Conservation (phyloP, 2,888 invertebrate genomes). For the Cistogaster globosa region DNA sequence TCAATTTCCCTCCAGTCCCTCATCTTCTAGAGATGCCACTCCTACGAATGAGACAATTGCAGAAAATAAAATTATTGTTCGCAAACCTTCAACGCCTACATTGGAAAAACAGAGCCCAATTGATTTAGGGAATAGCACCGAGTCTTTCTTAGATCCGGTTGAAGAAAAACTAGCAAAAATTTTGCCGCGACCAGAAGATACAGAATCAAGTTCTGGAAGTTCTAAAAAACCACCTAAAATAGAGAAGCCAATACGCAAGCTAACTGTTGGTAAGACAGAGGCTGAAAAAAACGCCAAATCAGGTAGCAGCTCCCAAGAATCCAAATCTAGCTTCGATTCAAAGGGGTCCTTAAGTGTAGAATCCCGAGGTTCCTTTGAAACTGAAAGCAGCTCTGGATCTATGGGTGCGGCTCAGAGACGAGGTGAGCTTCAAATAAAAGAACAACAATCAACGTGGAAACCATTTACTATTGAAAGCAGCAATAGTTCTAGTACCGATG, state of each 20-base stretch:
- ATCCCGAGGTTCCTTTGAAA: conserved; percentile 89
- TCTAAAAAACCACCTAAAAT: conserved; percentile 85
- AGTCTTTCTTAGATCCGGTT: conserved; percentile 82
- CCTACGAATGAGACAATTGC: conserved; percentile 76
- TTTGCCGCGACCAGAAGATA: conserved; percentile 84
- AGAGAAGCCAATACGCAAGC: conserved; percentile 82
- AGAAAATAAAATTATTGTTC: conserved; percentile 76
- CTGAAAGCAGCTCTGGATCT: conserved; percentile 90
- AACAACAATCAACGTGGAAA: conserved; percentile 91
- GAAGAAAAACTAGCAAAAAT: conserved; percentile 83
- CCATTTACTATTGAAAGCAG: conserved; percentile 93
- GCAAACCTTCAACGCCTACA: conserved; percentile 84
- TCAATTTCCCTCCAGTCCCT: conserved; percentile 82
- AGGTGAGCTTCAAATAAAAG: conserved; percentile 85
- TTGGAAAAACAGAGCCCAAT: conserved; percentile 87
- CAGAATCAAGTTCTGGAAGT: conserved; percentile 86
- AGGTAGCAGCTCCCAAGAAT: conserved; percentile 83
- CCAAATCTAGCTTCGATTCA: conserved; percentile 87
- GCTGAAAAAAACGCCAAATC: conserved; percentile 82
- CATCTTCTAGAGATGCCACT: conserved; percentile 83
- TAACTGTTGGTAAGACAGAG: conserved; percentile 83
- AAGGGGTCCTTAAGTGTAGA: conserved; percentile 87
- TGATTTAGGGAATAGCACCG: conserved; percentile 85
- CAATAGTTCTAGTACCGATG: conserved; percentile 93
- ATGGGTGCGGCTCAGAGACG: conserved; percentile 88